phyloP scores from a whole-genome alignment of 2,113 vertebrate genomes.

The Cyanistes caeruleus region DNA sequence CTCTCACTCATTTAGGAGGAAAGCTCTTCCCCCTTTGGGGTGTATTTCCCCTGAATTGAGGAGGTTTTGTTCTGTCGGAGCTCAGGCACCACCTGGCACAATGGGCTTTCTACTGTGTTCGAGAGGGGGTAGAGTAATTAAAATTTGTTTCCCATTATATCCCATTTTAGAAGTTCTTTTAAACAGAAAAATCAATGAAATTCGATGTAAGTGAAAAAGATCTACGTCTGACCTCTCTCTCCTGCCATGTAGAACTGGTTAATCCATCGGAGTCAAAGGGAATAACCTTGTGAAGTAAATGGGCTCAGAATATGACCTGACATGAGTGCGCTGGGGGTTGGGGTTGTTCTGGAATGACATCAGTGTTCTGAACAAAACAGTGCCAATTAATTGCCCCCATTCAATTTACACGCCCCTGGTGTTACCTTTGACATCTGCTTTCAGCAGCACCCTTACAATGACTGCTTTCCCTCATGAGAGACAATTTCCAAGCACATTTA shows the following conservation, averaged over 20 bases:
- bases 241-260: not conserved
- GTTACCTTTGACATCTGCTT: constrained; percentile 51
- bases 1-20: not conserved
- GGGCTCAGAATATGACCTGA: constrained; percentile 24
- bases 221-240: not conserved
- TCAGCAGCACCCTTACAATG: constrained; percentile 42
- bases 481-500: constrained; percentile 31
- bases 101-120: not conserved
- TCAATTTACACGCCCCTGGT: not conserved
- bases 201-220: not conserved
- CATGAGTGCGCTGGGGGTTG: not conserved
- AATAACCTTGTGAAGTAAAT: constrained; percentile 47
- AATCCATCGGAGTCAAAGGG: constrained; percentile 18
- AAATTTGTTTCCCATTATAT: not conserved
- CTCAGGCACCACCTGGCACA: not conserved
- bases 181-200: not conserved
- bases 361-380: not conserved
- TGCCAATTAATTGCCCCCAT: constrained; percentile 19
- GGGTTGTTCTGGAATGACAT: constrained; percentile 20
- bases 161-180: not conserved
- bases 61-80: not conserved
- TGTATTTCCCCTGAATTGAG: not conserved
- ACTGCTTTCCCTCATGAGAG: constrained; percentile 8
- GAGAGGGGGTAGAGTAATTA: not conserved
- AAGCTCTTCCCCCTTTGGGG: not conserved